Percentiles rank a stretch among this genome's conserved stretches.
phyloP scores from a whole-genome alignment of 2,797 vertebrate species.

The Limnodromus scolopaceus region DNA sequence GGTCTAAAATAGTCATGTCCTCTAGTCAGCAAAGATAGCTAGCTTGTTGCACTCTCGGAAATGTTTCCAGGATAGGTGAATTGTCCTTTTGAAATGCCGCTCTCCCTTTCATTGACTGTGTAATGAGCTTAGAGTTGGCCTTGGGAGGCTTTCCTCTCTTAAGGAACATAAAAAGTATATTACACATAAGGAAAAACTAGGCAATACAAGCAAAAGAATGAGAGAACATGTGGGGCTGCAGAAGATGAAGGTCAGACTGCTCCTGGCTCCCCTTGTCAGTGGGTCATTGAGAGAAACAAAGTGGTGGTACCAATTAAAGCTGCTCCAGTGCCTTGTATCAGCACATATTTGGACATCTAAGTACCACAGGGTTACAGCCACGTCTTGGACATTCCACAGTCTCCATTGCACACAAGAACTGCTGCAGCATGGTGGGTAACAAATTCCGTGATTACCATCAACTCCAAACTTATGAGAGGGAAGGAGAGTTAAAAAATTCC shows the following conservation, averaged over 20 bases:
- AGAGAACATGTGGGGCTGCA: not conserved
- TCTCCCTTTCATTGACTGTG: not conserved
- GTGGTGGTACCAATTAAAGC: not conserved
- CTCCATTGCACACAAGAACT: not conserved
- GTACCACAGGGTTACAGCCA: not conserved
- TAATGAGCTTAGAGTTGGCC: not conserved
- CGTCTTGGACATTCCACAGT: rapidly evolving
- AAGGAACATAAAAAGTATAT: not conserved
- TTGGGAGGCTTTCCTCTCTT: not conserved
- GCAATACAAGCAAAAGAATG: not conserved
- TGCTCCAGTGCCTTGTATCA: not conserved
- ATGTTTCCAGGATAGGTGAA: not conserved
- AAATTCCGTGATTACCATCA: not conserved
- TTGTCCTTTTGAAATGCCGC: not conserved
- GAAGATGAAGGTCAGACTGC: not conserved
- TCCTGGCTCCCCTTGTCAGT: not conserved
- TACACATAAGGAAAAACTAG: not conserved
- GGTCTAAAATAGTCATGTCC: not conserved
- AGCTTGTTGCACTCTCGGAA: not conserved
- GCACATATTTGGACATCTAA: not conserved
- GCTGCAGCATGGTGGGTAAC: not conserved
- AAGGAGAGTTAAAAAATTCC: not conserved
- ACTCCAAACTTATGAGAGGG: not conserved
- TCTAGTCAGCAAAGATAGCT: not conserved
- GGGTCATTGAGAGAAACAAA: not conserved